A percentile compares a stretch with the other conserved stretches of the same genome.
Conservation (phyloP, 2,113 vertebrate genomes). For the Burhinus oedicnemus region DNA sequence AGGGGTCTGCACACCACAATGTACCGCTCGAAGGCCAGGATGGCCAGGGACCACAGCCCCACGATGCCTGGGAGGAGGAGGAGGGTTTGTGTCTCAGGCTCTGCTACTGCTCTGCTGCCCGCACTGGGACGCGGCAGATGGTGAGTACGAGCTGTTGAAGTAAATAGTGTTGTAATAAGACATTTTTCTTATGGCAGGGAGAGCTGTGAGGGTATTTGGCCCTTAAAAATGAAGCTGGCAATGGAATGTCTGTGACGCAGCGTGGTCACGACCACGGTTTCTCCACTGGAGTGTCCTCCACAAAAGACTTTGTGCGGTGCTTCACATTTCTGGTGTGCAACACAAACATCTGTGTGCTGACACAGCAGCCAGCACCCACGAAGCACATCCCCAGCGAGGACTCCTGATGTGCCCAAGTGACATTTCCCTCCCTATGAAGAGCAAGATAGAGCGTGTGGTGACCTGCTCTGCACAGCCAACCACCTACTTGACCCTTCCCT, state of each 20-base stretch:
- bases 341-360: background rate
- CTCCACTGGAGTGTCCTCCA: background rate
- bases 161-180: background rate
- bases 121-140: accelerated
- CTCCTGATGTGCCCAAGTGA: accelerated
- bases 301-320: background rate
- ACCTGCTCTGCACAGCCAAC: background rate
- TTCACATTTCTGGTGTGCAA: background rate
- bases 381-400: accelerated
- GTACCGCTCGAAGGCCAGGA: constrained; percentile 70
- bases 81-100: background rate
- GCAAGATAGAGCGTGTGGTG: accelerated
- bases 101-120: background rate
- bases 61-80: constrained; percentile 56
- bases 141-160: background rate
- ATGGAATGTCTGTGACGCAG: accelerated
- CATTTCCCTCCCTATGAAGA: background rate
- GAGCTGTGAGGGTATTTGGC: background rate
- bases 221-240: background rate
- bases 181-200: background rate
- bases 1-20: constrained; percentile 71
- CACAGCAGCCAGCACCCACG: background rate
- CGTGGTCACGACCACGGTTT: accelerated
- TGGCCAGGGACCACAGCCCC: constrained; percentile 74
- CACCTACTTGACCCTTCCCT: background rate